These are phyloP conservation scores for Barnardius zonarius DNA, from an alignment of 2,113 vertebrate species.

Conservation along the genomic window DNA sequence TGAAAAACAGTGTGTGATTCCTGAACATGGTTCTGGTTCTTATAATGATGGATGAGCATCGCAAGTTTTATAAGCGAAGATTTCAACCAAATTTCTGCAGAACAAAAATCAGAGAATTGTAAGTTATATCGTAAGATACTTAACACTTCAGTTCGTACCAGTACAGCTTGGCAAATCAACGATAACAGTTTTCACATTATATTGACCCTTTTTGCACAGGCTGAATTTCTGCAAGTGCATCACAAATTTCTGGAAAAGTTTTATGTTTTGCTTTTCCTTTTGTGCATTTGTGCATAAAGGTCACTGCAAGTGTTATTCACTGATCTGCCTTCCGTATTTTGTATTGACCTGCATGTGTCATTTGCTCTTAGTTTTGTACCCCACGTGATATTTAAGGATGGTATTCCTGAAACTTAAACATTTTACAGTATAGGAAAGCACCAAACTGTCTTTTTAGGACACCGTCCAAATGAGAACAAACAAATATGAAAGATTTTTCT, in stretches of 20 bases:
- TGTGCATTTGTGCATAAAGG: background rate
- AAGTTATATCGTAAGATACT: background rate
- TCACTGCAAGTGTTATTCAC: background rate
- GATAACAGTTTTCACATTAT: background rate
- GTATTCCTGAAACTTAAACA: background rate
- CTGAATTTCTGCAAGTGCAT: background rate
- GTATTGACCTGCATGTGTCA: background rate
- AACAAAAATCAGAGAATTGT: background rate
- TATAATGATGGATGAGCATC: background rate
- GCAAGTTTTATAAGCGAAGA: background rate
- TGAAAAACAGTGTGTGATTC: background rate
- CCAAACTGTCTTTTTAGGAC: background rate
- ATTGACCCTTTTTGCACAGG: background rate
- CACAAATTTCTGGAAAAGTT: background rate
- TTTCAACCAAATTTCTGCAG: background rate
- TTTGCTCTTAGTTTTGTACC: background rate
- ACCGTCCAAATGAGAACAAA: background rate
- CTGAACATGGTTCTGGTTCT: background rate
- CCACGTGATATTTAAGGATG: background rate
- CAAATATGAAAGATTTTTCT: background rate
- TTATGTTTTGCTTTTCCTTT: background rate
- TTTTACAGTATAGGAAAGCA: background rate
- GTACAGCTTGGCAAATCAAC: background rate
- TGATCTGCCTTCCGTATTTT: background rate
- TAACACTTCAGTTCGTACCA: background rate